Base-by-base conservation (phyloP, 2,797 vertebrate species). In the Falco biarmicus region DNA sequence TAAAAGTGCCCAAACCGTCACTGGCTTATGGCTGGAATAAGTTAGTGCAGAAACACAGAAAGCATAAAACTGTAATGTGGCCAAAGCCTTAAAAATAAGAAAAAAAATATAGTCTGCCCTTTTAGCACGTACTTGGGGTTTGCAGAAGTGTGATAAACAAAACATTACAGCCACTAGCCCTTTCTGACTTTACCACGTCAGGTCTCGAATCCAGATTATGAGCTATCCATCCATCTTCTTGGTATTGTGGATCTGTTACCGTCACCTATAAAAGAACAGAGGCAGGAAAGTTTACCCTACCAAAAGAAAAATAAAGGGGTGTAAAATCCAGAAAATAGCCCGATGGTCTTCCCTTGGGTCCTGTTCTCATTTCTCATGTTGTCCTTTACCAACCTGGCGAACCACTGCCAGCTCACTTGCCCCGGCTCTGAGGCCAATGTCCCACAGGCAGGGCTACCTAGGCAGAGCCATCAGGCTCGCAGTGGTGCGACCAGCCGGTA, bases 71-170 rank as follows among this genome's bases (percentile, higher is more conserved):
- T 48, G 45, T 34, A 37, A 59, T 3, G 10, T 34, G 37, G 43
- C 32, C 47, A 86, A 92, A 87, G 70, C 18, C 11, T 76, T 81
- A 32, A 88, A 87, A 92, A 80, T 54, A 83, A 60, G 12, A 51
- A 69, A 91, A 60, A 56, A 94, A 88, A 51, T 65, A 59, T 0
- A 86, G 29, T 32, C 57, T 81, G 31, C 25, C 29, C 47, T 90
- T 93, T 90, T 19, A 76, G 51, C 32, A 59, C 39, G 82, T 86
- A 31, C 31, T 54, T 87, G 51, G 14, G 22, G 18, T 68, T 50
- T 59, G 59, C 74, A 95, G 69, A 85, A 78, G 54, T 51, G 39
- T 54, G 84, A 75, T 34, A 83, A 91, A 95, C 83, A 77, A 74
- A 74, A 70, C 74, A 60, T 59, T 24, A 89, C 61, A 84, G 48